These are phyloP conservation scores for Enteromius unitaeniatus DNA, from an alignment of 2,797 vertebrate species.

Conservation along the genomic window DNA sequence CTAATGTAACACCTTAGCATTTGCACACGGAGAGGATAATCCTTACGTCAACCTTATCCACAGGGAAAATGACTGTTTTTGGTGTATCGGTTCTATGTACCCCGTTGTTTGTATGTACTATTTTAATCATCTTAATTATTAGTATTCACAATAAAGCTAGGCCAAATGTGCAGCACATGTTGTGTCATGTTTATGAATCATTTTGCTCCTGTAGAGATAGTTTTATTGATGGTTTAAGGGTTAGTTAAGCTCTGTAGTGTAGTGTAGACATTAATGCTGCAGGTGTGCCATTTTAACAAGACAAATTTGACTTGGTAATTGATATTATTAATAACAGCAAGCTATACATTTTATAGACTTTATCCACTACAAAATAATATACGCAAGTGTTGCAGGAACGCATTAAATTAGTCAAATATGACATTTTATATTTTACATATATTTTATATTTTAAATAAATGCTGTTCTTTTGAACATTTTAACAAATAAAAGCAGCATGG, in stretches of 20 bases:
- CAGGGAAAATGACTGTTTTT: constrained; percentile 73
- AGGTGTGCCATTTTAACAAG: background rate
- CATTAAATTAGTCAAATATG: background rate
- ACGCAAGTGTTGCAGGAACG: background rate
- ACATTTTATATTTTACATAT: background rate
- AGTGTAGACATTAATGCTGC: background rate
- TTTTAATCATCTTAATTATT: constrained; percentile 81
- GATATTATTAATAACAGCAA: background rate
- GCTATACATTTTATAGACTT: background rate
- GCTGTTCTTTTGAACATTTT: background rate
- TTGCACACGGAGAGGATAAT: constrained; percentile 62
- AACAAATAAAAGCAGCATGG: background rate
- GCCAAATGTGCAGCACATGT: constrained; percentile 75
- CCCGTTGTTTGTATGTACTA: constrained; percentile 79
- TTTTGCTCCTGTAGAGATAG: background rate
- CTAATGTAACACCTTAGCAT: constrained; percentile 47
- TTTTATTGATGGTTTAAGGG: background rate
- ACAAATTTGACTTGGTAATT: too few species aligned
- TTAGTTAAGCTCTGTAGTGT: background rate
- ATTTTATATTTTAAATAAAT: background rate
- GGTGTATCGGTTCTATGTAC: constrained; percentile 75
- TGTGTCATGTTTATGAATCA: background rate
- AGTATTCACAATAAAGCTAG: constrained; percentile 84
- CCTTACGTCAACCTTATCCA: constrained; percentile 66
- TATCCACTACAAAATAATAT: background rate